Conservation (phyloP, 2,888 invertebrate species). For the Amblyjoppa proteus region DNA sequence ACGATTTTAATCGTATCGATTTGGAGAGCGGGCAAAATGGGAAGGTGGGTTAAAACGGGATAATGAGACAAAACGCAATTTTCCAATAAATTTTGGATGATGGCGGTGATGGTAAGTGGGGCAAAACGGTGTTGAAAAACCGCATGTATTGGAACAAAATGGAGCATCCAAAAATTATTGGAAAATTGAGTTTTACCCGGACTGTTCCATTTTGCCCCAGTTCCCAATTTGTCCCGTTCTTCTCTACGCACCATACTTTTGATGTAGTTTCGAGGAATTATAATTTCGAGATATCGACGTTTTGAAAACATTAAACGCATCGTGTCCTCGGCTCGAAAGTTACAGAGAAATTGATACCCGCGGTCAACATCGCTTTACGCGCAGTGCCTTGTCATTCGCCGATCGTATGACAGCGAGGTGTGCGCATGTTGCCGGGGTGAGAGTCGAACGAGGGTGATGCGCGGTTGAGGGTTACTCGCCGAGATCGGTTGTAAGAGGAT, state of each 20-base stretch:
- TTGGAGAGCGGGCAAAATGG: too few species aligned
- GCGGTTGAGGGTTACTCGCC: conserved; percentile 60
- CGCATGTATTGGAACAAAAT: too few species aligned
- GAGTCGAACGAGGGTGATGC: conserved; percentile 55
- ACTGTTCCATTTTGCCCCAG: too few species aligned
- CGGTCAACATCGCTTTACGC: conserved; percentile 31
- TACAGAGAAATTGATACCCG: neutral
- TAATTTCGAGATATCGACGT: neutral
- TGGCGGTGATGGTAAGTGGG: too few species aligned
- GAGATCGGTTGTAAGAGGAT: conserved; percentile 70
- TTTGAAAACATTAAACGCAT: neutral
- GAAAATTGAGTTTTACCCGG: too few species aligned
- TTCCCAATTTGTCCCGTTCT: too few species aligned
- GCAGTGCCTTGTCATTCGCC: conserved; percentile 36
- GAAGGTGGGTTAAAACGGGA: too few species aligned
- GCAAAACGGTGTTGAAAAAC: too few species aligned
- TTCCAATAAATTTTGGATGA: too few species aligned
- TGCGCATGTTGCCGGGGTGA: conserved; percentile 12
- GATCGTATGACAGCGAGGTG: conserved; percentile 22
- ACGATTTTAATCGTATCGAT: neutral
- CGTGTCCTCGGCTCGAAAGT: neutral
- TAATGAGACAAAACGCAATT: too few species aligned
- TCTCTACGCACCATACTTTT: neutral
- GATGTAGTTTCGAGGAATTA: neutral
- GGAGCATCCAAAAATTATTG: too few species aligned